phyloP scores from a whole-genome alignment of 2,888 invertebrate genomes.

The Therioaphis trifolii region DNA sequence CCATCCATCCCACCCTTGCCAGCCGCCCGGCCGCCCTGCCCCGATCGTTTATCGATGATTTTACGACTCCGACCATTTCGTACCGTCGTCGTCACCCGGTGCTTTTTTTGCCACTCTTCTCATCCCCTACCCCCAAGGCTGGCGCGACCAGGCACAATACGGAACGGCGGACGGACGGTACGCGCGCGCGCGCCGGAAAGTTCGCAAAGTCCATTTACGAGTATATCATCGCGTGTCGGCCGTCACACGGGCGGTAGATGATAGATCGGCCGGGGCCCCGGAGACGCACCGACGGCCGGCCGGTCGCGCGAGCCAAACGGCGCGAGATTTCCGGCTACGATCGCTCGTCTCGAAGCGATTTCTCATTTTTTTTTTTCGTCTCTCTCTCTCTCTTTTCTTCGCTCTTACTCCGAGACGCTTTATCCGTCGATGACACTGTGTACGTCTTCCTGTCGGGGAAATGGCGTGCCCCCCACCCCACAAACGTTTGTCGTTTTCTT shows the following conservation, averaged over 20 bases:
- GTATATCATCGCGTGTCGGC: slow-evolving; percentile 55
- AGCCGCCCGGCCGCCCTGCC: too few relatives aligned
- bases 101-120: slow-evolving; percentile 13
- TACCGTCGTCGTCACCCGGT: too few relatives aligned
- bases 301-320: slow-evolving; percentile 30
- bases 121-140: too few relatives aligned
- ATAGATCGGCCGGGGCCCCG: slow-evolving; percentile 53
- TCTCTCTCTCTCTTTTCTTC: too few relatives aligned
- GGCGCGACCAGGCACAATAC: too few relatives aligned
- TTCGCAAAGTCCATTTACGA: slow-evolving; percentile 60
- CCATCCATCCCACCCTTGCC: too few relatives aligned
- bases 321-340: slow-evolving; percentile 50
- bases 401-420: too few relatives aligned
- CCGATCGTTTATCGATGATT: slow-evolving; percentile 53
- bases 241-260: slow-evolving; percentile 56
- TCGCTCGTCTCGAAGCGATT: slow-evolving; percentile 43
- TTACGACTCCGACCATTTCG: slow-evolving; percentile 53
- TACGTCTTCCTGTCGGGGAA: too few relatives aligned
- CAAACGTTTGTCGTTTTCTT: too few relatives aligned
- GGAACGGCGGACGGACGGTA: too few relatives aligned
- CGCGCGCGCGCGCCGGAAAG: slow-evolving; percentile 37
- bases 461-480: too few relatives aligned
- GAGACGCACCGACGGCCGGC: background rate
- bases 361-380: slow-evolving; percentile 55
- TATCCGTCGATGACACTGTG: too few relatives aligned